These are phyloP conservation scores for Cinclus cinclus DNA, from an alignment of 2,113 vertebrate species.

Conservation along the genomic window DNA sequence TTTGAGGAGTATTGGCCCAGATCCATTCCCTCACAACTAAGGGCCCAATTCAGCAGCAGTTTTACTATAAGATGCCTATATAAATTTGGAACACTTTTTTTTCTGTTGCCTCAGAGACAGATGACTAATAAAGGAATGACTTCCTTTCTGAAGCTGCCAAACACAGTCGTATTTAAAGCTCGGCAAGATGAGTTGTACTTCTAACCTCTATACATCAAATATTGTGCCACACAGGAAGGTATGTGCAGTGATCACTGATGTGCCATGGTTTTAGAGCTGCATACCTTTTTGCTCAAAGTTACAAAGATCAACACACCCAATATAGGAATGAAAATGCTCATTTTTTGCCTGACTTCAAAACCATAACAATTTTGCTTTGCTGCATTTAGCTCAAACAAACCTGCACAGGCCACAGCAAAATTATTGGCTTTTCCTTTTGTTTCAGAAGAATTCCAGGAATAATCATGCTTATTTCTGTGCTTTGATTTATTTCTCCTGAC, in stretches of 20 bases:
- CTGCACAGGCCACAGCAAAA: not conserved
- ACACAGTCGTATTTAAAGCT: not conserved
- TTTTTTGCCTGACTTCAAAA: not conserved
- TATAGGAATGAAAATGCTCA: not conserved
- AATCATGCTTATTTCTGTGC: not conserved
- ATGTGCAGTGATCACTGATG: not conserved
- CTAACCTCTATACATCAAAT: not conserved
- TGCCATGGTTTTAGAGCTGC: not conserved
- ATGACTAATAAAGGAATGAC: not conserved
- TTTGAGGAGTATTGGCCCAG: not conserved
- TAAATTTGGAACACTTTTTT: not conserved
- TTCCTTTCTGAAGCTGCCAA: not conserved
- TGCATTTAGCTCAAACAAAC: not conserved
- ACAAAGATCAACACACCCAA: not conserved
- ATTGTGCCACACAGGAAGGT: not conserved
- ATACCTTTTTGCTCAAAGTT: accelerated
- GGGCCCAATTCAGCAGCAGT: not conserved
- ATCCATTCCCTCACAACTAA: not conserved
- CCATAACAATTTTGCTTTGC: not conserved
- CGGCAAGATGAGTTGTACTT: not conserved
- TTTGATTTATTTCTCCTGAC: not conserved
- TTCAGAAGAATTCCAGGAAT: not conserved
- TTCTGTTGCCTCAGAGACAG: not conserved
- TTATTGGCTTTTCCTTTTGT: not conserved
- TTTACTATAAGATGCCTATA: not conserved